Percentiles rank a stretch among this genome's conserved stretches.
These are phyloP conservation scores for Hydrochoerus hydrochaeris DNA, from an alignment of 2,113 vertebrate species.

Conservation along the genomic window DNA sequence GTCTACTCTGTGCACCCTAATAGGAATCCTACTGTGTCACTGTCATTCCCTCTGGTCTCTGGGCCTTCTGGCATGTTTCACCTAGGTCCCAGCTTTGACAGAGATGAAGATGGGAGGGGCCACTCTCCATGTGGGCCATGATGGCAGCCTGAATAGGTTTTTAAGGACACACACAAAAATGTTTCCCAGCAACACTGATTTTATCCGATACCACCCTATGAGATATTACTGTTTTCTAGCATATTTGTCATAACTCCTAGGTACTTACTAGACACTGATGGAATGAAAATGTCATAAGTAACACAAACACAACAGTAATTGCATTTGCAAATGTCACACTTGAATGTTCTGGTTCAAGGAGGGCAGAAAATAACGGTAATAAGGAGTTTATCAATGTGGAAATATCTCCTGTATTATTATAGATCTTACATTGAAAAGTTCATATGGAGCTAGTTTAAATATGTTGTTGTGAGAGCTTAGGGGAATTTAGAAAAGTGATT, in stretches of 20 bases:
- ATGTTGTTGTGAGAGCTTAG: neutral
- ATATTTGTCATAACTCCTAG: neutral
- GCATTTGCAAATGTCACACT: neutral
- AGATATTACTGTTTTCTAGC: neutral
- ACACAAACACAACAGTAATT: neutral
- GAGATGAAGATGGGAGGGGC: neutral
- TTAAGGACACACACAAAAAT: neutral
- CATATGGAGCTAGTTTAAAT: neutral
- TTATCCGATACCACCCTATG: neutral
- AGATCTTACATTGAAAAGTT: neutral
- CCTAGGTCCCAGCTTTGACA: neutral
- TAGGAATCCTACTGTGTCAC: neutral
- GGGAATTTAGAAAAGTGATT: neutral
- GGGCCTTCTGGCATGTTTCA: neutral
- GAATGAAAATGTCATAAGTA: neutral
- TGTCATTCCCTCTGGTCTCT: neutral
- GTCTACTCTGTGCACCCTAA: neutral
- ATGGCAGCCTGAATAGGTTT: neutral
- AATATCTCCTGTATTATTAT: neutral
- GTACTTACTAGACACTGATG: neutral
- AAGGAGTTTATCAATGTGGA: neutral
- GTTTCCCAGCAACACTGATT: neutral
- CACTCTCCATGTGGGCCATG: neutral
- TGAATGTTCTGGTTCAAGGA: neutral
- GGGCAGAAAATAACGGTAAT: neutral